Base-by-base conservation (phyloP, 2,113 vertebrate species). In the Nothocercus julius region DNA sequence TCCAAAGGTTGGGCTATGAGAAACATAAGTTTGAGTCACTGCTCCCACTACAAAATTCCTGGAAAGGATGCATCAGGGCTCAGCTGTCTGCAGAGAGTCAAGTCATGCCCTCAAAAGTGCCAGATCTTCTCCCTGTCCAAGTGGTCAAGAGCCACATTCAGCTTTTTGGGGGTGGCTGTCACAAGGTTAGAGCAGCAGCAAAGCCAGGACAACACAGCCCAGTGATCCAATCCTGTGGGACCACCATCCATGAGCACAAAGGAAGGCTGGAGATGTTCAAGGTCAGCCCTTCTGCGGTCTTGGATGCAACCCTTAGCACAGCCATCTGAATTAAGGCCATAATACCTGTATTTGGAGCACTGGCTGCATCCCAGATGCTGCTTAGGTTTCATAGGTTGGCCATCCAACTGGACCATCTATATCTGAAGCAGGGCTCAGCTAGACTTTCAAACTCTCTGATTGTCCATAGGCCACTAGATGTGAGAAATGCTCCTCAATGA, bases 301-400 rank as follows among this genome's bases (percentile, higher is more conserved):
- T 32, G 66, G 53, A 76, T 94, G 73, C 34, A 36, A 7, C 3
- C 9, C 28, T 64, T 36, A 21, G 63, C 20, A 9, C 3, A 1
- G 25, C 63, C 30, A n/a, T 1, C 3, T 0, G 1, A 68, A 69
- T 44, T 59, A 25, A 62, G 44, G 24, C 44, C 8, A 0, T 22
- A 38, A 27, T 20, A 25, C 28, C 62, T 85, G 47, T 54, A 15
- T 24, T 20, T 85, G 82, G 62, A 75, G 47, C 40, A 85, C 24
- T 42, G 14, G 32, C 2, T 3, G 54, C 19, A 44, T 11, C 1
- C 1, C 0, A 0, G 44, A 20, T 19, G 14, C 7, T 62, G 74
- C 45, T 85, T 28, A 54, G 53, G 27, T 30, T 56, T 56, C 54
- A 56, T 9, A 30, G 54, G 27, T 30, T 30, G 54, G 54, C 14